Percentiles rank a stretch among this genome's conserved stretches.
phyloP scores from a whole-genome alignment of 2,797 vertebrate genomes.

The Chromobotia macracanthus region DNA sequence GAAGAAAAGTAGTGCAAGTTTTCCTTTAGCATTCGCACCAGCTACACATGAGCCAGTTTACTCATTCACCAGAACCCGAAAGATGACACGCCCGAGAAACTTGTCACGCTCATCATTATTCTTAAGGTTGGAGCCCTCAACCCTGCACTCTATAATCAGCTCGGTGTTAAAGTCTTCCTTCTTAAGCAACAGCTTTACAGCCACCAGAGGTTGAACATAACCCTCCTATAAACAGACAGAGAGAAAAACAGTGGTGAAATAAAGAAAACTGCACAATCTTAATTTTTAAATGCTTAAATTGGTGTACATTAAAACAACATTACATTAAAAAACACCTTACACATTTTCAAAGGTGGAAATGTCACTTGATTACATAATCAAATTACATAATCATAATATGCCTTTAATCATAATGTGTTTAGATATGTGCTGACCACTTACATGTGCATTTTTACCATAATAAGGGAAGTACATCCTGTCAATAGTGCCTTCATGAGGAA shows the following conservation, averaged over 20 bases:
- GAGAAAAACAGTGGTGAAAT: neutral
- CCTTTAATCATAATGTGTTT: neutral
- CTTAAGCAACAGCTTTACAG: constrained; percentile 83
- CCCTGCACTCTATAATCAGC: constrained; percentile 87
- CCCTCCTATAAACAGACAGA: constrained; percentile 73
- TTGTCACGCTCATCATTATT: constrained; percentile 91
- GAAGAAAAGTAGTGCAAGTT: constrained; percentile 56
- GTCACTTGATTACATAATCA: neutral
- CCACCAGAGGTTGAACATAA: constrained; percentile 92
- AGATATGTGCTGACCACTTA: constrained; percentile 76
- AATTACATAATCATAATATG: too few relatives aligned
- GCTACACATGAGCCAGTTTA: constrained; percentile 68
- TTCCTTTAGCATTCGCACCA: constrained; percentile 32
- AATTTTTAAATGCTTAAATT: neutral
- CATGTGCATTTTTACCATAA: constrained; percentile 91
- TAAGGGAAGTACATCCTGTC: constrained; percentile 97
- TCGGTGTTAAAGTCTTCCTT: constrained; percentile 81
- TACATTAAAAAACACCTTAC: neutral
- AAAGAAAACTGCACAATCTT: neutral
- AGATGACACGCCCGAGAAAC: constrained; percentile 91
- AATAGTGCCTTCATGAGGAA: constrained; percentile 80
- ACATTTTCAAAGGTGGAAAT: neutral
- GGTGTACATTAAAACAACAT: neutral
- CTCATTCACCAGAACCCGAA: constrained; percentile 84
- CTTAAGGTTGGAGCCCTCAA: constrained; percentile 86